phyloP scores from a whole-genome alignment of 2,888 invertebrate species.

The Pilophorus perplexus region DNA sequence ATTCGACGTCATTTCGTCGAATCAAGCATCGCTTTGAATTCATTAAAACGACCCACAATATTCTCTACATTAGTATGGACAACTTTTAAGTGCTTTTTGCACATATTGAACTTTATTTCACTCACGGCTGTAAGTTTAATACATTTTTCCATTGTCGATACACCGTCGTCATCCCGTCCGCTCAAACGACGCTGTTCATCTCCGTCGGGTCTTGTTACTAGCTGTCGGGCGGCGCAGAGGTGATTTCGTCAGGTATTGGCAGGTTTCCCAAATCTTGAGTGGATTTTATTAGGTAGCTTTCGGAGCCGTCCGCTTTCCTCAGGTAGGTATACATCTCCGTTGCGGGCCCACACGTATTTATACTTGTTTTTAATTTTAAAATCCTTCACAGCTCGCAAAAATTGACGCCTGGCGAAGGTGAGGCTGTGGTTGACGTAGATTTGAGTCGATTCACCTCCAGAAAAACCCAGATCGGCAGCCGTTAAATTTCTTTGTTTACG shows the following conservation, averaged over 20 bases:
- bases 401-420: not conserved
- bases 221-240: too few relatives aligned
- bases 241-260: not conserved
- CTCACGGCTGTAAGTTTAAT: too few relatives aligned
- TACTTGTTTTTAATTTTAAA: not conserved
- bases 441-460: not conserved
- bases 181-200: too few relatives aligned
- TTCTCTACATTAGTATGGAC: too few relatives aligned
- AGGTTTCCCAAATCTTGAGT: not conserved
- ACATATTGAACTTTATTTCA: too few relatives aligned
- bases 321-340: slow-evolving; percentile 14
- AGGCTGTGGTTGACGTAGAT: not conserved
- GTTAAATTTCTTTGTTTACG: not conserved
- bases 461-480: not conserved
- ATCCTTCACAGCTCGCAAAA: not conserved
- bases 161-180: too few relatives aligned
- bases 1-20: too few relatives aligned
- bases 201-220: too few relatives aligned
- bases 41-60: too few relatives aligned
- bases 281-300: not conserved
- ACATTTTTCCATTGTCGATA: too few relatives aligned
- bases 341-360: not conserved
- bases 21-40: too few relatives aligned
- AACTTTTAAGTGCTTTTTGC: too few relatives aligned
- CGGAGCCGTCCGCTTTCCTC: not conserved